Conservation (phyloP, 2,797 vertebrate species). For the Ciconia nigra region DNA sequence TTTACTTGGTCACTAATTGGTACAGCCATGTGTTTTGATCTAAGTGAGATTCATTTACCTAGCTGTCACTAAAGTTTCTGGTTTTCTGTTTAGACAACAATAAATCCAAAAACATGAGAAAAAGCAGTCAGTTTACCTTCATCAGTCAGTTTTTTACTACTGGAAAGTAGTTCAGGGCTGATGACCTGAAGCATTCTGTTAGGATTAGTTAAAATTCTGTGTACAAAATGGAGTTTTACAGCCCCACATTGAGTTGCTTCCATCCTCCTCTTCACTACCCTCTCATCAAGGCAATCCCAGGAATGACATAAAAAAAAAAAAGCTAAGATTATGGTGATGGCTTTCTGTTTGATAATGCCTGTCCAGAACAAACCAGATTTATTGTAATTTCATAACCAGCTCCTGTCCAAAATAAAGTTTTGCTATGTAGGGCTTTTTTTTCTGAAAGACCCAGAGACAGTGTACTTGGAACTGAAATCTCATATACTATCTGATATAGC, state of each 20-base stretch:
- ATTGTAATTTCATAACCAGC: not conserved
- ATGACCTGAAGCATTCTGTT: not conserved
- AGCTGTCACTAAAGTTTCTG: not conserved
- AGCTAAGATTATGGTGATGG: not conserved
- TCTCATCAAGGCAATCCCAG: not conserved
- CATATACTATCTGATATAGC: not conserved
- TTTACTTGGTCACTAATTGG: not conserved
- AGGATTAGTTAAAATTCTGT: not conserved
- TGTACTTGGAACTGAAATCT: not conserved
- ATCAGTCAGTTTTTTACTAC: not conserved
- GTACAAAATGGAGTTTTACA: not conserved
- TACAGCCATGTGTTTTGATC: not conserved
- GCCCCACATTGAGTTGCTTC: not conserved
- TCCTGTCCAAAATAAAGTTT: not conserved
- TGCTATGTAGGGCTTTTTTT: not conserved
- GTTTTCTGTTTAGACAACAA: not conserved
- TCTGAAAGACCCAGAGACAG: not conserved
- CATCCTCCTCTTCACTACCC: not conserved
- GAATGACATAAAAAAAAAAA: not conserved
- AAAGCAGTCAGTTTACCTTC: not conserved
- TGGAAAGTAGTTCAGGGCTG: not conserved
- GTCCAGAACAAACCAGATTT: not conserved
- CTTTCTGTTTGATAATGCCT: not conserved
- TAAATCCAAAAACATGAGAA: not conserved
- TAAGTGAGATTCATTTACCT: not conserved